Percentiles rank a stretch among this genome's conserved stretches.
Conservation (phyloP, 2,797 vertebrate genomes). For the Phrynocephalus vlangalii region DNA sequence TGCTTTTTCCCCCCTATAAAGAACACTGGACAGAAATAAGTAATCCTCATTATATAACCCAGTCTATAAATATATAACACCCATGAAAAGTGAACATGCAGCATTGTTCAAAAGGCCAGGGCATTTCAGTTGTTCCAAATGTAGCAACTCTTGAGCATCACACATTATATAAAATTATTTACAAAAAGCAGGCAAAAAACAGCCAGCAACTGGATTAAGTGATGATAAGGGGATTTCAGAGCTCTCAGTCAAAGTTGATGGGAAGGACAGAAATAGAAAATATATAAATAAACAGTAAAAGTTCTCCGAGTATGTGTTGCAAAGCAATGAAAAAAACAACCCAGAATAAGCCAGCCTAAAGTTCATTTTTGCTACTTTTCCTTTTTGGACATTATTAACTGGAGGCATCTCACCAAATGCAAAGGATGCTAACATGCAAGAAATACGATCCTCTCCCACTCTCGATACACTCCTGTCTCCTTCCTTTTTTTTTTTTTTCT, state of each 20-base stretch:
- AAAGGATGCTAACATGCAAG: not conserved
- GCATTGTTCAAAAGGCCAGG: not conserved
- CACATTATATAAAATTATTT: constrained; percentile 33
- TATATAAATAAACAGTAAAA: not conserved
- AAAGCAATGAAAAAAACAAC: not conserved
- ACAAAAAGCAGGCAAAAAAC: constrained; percentile 8
- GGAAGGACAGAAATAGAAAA: not conserved
- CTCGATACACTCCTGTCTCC: not conserved
- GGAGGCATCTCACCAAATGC: not conserved
- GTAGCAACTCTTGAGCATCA: not conserved
- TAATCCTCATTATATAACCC: constrained; percentile 40
- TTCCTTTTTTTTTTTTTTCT: not conserved
- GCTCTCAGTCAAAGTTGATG: not conserved
- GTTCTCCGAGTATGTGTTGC: not conserved
- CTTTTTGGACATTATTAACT: not conserved
- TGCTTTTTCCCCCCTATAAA: not conserved
- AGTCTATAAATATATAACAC: constrained; percentile 26
- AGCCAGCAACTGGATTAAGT: constrained; percentile 22
- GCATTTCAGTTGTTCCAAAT: not conserved
- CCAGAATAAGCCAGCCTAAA: not conserved
- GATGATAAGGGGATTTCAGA: constrained; percentile 24
- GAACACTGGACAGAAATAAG: constrained; percentile 17
- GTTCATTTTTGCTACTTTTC: not conserved
- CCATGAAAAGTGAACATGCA: constrained; percentile 27
- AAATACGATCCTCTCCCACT: not conserved